Base-by-base conservation (phyloP, 2,888 invertebrate genomes). In the Mimachlamys varia region DNA sequence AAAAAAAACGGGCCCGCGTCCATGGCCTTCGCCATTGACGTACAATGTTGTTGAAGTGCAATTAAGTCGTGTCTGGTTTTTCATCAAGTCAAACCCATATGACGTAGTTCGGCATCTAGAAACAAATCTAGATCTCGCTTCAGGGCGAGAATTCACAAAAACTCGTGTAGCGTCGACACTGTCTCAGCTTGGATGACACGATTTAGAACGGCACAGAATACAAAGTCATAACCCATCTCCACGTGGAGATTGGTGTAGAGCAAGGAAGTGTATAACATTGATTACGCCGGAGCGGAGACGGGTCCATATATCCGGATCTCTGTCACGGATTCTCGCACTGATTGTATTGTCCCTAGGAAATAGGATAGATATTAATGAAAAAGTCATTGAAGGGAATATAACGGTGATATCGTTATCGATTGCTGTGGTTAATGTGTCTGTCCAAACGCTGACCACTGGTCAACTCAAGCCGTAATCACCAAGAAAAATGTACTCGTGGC, bases 381-480 rank as follows among this genome's bases (percentile, higher is more conserved):
- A 76, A 76, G 76, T 76, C 76, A 76, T 76, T 76, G 33, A 76
- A 76, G 76, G 76, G 76, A 76, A 76, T 76, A 76, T 76, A 33
- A 76, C 76, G 27, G 76, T 76, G 76, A 76, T 76, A 76, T 76
- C 76, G 22, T 33, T 76, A 76, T 76, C 76, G 76, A 76, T 76
- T 76, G 33, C 33, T 33, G 33, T 33, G 76, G 76, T 76, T 27
- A 76, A 76, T 33, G 76, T 76, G 76, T 76, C 76, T 33, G 76
- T 33, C 33, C 76, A 27, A 76, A 33, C 76, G 33, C 33, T 76
- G 76, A 33, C 76, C 76, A 76, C 33, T 33, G 76, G 76, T 76
- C 76, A 27, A 33, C 76, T 33, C 76, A 58, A 58, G 1, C 58
- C 2, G 22, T 53, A 53, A 19, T 2, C 76, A 15, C 1, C 15